Evolutionary conservation across 2,113 vertebrate species (phyloP).

Genomic region (Agelaius tricolor): DNA sequence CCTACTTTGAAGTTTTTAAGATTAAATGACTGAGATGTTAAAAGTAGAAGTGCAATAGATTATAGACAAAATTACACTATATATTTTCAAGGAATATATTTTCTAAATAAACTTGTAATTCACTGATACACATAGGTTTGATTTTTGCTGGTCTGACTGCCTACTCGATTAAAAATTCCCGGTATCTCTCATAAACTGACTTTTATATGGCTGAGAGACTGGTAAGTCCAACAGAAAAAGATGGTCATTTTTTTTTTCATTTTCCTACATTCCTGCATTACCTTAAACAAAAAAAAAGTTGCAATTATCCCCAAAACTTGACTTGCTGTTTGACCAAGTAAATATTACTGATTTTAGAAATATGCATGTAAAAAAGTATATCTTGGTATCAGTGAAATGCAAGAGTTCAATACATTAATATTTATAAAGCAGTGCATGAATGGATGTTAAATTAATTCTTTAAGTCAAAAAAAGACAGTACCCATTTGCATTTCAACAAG

Average conservation of each 20-base stretch:
- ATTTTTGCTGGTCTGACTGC: neutral
- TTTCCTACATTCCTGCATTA: neutral
- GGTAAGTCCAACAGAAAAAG: neutral
- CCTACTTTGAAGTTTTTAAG: neutral
- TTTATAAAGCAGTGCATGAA: conserved; percentile 62
- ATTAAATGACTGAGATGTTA: neutral
- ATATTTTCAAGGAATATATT: neutral
- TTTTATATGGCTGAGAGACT: neutral
- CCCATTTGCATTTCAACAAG: conserved; percentile 63
- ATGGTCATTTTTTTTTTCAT: neutral
- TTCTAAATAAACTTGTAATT: neutral
- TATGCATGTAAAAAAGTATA: neutral
- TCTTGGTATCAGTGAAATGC: neutral
- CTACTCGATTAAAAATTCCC: neutral
- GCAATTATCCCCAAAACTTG: neutral
- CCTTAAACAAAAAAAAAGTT: neutral
- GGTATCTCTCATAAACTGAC: neutral
- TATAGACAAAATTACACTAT: neutral
- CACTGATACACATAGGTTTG: neutral
- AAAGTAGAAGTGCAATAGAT: neutral
- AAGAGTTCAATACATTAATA: conserved; percentile 59
- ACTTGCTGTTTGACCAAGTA: neutral
- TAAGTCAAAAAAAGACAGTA: conserved; percentile 44
- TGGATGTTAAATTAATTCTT: conserved; percentile 59
- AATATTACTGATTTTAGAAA: neutral